These are phyloP conservation scores for Marmota monax DNA, from an alignment of 2,113 vertebrate species.

Conservation along the genomic window DNA sequence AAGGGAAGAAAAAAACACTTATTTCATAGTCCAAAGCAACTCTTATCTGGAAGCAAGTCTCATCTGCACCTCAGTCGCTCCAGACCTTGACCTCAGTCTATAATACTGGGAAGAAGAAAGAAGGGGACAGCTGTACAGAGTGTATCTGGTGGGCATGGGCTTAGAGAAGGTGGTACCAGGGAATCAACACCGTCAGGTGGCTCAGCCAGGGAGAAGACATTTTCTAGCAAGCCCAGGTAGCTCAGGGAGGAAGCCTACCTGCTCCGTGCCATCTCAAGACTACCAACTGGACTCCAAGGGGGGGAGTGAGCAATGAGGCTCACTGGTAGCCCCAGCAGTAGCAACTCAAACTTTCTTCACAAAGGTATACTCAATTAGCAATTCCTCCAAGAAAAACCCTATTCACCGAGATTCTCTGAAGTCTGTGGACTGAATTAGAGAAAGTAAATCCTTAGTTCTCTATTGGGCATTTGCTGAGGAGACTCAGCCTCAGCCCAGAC, in stretches of 20 bases:
- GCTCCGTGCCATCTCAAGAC: not conserved
- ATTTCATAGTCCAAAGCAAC: not conserved
- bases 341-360: not conserved
- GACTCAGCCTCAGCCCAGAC: not conserved
- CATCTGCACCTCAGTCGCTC: not conserved
- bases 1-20: not conserved
- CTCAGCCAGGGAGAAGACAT: not conserved
- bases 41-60: not conserved
- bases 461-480: not conserved
- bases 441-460: not conserved
- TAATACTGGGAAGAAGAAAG: not conserved
- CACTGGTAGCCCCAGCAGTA: too few species aligned
- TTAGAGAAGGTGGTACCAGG: not conserved
- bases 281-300: not conserved
- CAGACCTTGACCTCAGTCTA: not conserved
- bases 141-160: rapidly evolving
- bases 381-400: conserved; percentile 5
- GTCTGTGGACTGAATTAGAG: not conserved
- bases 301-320: not conserved
- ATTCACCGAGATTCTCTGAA: not conserved
- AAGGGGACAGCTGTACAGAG: not conserved
- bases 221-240: not conserved
- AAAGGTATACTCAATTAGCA: not conserved
- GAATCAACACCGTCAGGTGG: rapidly evolving
- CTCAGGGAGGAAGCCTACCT: not conserved